Evolutionary conservation across 2,888 invertebrate genomes (phyloP), one percentile per base, ranked within the genome.

Genomic region (Hecatera dysodea): DNA sequence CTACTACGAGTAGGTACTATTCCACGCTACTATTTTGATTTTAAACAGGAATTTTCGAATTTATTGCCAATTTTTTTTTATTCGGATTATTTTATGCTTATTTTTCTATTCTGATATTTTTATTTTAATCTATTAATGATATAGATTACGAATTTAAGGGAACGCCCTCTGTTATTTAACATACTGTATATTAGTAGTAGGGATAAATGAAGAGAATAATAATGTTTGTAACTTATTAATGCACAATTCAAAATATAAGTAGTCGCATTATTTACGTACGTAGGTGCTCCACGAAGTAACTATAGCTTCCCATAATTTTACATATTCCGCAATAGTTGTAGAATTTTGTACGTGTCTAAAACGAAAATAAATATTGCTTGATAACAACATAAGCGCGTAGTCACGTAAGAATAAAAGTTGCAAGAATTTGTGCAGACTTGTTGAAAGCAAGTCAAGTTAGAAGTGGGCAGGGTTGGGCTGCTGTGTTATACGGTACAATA

Each of bases 281-380:
- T 15, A 57, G 8, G n/a, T 55, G 57, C 22, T 68, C 1, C n/a
- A 70, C 39, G 15, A 36, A 52, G 11, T 29, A 53, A 39, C 33
- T 27, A 60, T 66, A 65, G 53, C 66, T 8, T 36, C 2, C 7
- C 50, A 48, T 46, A 44, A 48, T 60, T 48, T 60, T 44, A 53
- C 56, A 22, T 64, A 69, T 81, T 73, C 63, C 39, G 66, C 72
- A 72, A 82, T 66, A 61, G 36, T 19, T 50, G 33, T 48, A 33
- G 42, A 48, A 46, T 72, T 80, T 73, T 44, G 55, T 75, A 88
- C 88, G 89, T 87, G 68, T 62, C n/a, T 17, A 44, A 62, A 64
- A 56, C 67, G 24, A 55, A 67, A 76, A 75, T 73, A 83, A 63
- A 77, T 85, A 84, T 87, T 86, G 85, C 87, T 81, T 73, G 62